phyloP scores from a whole-genome alignment of 1,140 invertebrate genomes.

The Ostrea edulis region DNA sequence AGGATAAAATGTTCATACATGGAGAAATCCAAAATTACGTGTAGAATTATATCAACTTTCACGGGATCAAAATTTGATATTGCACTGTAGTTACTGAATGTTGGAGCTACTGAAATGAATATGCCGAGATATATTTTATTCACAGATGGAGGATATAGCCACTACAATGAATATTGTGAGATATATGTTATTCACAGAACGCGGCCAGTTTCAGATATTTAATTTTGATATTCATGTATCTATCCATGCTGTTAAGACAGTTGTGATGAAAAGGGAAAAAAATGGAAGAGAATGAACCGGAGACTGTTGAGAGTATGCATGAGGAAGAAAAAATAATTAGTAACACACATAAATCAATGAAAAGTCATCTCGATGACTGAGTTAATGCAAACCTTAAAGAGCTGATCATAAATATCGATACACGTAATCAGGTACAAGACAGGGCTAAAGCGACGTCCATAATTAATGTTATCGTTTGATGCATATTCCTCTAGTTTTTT shows the following conservation, averaged over 20 bases:
- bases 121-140: too few relatives aligned
- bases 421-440: conserved; percentile 11
- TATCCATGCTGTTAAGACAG: not conserved
- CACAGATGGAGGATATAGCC: too few relatives aligned
- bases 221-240: not conserved
- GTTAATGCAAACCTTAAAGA: not conserved
- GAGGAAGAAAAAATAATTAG: not conserved
- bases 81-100: too few relatives aligned
- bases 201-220: too few relatives aligned
- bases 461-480: not conserved
- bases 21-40: too few relatives aligned
- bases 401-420: conserved; percentile 22
- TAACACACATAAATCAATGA: not conserved
- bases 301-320: not conserved
- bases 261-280: not conserved
- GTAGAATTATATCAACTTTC: too few relatives aligned
- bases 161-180: too few relatives aligned
- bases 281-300: not conserved
- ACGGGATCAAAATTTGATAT: too few relatives aligned
- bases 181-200: too few relatives aligned
- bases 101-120: too few relatives aligned
- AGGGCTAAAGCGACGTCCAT: not conserved
- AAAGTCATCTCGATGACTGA: not conserved
- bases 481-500: not conserved
- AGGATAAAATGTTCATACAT: too few relatives aligned